Conservation (phyloP, 2,888 invertebrate species). For the Lepidocyrtinus sp. region DNA sequence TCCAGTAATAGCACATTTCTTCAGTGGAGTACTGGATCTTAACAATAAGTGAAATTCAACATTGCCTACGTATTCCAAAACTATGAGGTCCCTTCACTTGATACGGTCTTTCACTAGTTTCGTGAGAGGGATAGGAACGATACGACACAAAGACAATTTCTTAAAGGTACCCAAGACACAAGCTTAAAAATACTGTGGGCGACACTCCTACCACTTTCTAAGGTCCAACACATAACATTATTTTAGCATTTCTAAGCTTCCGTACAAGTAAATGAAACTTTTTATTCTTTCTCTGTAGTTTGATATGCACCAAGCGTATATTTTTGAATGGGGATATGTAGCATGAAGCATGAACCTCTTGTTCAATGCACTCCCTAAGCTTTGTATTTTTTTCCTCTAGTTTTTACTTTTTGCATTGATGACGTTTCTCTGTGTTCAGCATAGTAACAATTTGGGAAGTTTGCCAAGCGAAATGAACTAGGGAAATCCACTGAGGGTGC, state of each 20-base stretch:
- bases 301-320: neutral
- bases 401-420: slow-evolving; percentile 26
- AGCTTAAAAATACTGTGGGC: slow-evolving; percentile 3
- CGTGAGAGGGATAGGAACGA: neutral
- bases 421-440: slow-evolving; percentile 48
- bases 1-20: neutral
- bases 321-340: no score
- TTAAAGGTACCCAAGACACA: neutral
- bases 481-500: slow-evolving; percentile 58
- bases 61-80: neutral
- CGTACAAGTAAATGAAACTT: slow-evolving; percentile 1
- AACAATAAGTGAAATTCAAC: neutral
- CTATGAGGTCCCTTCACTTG: neutral
- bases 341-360: no score
- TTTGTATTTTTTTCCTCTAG: neutral
- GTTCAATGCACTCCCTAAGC: no score
- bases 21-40: neutral
- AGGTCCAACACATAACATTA: slow-evolving; percentile 13
- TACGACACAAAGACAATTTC: neutral
- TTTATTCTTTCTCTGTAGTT: no score
- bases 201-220: neutral
- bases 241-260: neutral
- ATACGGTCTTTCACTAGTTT: slow-evolving; percentile 5
- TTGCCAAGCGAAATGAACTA: slow-evolving; percentile 62
- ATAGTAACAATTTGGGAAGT: slow-evolving; percentile 60